Conservation (phyloP, 2,888 invertebrate genomes). For the Drosophila atroscutellata region DNA sequence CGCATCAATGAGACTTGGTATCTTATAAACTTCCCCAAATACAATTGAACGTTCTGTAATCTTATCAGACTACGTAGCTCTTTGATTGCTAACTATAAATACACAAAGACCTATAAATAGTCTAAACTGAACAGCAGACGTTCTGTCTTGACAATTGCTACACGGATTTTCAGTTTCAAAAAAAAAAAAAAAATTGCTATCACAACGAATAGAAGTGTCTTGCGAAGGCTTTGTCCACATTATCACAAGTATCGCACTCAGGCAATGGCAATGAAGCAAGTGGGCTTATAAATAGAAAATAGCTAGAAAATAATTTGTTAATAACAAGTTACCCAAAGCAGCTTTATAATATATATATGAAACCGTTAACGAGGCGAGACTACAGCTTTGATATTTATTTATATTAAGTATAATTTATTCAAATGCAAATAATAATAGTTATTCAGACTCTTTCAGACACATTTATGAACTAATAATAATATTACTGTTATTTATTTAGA, state of each 20-base stretch:
- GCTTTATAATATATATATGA: neutral
- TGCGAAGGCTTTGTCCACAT: slow-evolving; percentile 18
- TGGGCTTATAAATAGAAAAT: slow-evolving; percentile 20
- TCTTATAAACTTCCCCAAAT: slow-evolving; percentile 30
- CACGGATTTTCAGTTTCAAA: slow-evolving; percentile 1
- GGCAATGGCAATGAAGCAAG: slow-evolving; percentile 23
- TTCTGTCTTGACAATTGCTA: slow-evolving; percentile 33
- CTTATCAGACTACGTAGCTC: slow-evolving; percentile 56
- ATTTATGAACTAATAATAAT: too few species aligned
- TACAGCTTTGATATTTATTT: neutral
- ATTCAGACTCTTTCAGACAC: too few species aligned
- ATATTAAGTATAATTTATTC: neutral
- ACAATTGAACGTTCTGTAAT: slow-evolving; percentile 51
- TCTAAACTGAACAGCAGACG: slow-evolving; percentile 28
- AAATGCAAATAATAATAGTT: neutral
- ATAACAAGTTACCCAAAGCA: neutral
- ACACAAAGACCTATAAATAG: slow-evolving; percentile 70
- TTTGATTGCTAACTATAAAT: slow-evolving; percentile 71
- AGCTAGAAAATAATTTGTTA: neutral
- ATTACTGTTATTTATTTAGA: too few species aligned
- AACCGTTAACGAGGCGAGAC: neutral
- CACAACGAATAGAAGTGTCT: neutral
- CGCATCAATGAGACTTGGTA: slow-evolving; percentile 36
- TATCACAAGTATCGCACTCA: slow-evolving; percentile 11
- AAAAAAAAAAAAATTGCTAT: slow-evolving; percentile 11